Base-by-base conservation (phyloP, 2,888 invertebrate species). In the Rhodophaea formosa region DNA sequence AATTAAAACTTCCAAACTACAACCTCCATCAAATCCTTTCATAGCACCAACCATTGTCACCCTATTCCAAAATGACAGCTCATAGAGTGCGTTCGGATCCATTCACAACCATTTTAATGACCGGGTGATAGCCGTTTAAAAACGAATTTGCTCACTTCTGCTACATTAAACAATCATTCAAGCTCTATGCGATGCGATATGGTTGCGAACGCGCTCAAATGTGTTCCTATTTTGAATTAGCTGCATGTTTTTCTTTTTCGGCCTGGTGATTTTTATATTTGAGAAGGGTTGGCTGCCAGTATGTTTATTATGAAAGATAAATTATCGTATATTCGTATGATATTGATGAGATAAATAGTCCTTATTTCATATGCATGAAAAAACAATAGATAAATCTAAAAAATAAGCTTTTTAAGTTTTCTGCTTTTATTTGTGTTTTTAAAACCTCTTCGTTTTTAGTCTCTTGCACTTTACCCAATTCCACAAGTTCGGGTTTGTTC, bases 111-210 rank as follows among this genome's bases (percentile, higher is more conserved):
- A 73, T 83, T 81, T 78, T 90, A 91, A 91, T 91, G 90, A 91
- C 89, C 88, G 87, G 74, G 88, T 89, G 90, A 91, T 91, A 87
- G 89, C 87, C 91, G 88, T 91, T 92, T 91, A 92, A 91, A 92
- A 92, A 91, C 91, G 90, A 92, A 92, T 92, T 92, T 92, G 92
- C 91, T 91, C 91, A 91, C 86, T 91, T 91, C 90, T 88, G 83
- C 75, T 88, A 92, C 92, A 91, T 91, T 92, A 82, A 86, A 83
- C 88, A 87, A 87, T 86, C 79, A 82, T 79, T 86, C 78, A 75
- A 62, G 63, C 64, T 67, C 58, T 63, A 61, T 62, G 58, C 62
- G 45, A 64, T 63, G 62, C 74, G 72, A 72, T 75, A 70, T 65
- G 70, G 69, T 68, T 66, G 42, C 65, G 59, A 57, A 62, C 66